Evolutionary conservation across 2,888 invertebrate species (phyloP), one percentile per base, ranked within the genome.

Genomic region (Lissonota sp.): DNA sequence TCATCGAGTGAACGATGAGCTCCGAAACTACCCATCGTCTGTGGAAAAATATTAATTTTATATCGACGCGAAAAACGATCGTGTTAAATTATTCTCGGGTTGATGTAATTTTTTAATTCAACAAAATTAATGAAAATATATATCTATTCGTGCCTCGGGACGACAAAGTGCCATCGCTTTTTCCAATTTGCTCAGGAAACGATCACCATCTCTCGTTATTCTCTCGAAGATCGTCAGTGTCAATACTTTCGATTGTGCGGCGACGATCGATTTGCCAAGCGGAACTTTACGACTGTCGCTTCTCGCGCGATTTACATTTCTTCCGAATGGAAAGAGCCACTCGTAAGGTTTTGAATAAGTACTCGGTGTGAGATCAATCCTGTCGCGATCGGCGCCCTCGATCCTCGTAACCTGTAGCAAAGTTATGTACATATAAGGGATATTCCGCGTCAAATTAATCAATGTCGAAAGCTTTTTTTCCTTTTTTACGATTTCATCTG

Each of bases 281-380:
- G 85, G 82, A 60, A 77, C 74, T 57, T 88, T 84, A 73, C 82
- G 74, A n/a, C 76, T 84, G 55, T 84, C 84, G 58, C 78, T 73
- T 73, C 63, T 77, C 82, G 84, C 82, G 72, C 83, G 86, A 39
- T 83, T 74, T 6, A 82, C 85, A 51, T 81, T 80, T 77, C 77
- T 85, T 46, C 89, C 89, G 63, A 88, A 91, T 53, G 91, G 90
- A 84, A 90, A 89, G 57, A 87, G 82, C 88, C 88, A 89, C 72
- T 89, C 81, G 82, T 89, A 88, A 0, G 88, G 88, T 79, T 85
- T 84, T 8, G 88, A 86, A 77, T 90, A 89, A 51, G 90, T 90
- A 73, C 88, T 89, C 26, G 87, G 86, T 49, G 83, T 55, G 51
- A 83, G 76, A 82, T 69, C 71, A 51, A 58, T 84, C 57, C 79